These are phyloP conservation scores for Phrynosoma platyrhinos DNA, from an alignment of 2,113 vertebrate genomes.

Conservation along the genomic window DNA sequence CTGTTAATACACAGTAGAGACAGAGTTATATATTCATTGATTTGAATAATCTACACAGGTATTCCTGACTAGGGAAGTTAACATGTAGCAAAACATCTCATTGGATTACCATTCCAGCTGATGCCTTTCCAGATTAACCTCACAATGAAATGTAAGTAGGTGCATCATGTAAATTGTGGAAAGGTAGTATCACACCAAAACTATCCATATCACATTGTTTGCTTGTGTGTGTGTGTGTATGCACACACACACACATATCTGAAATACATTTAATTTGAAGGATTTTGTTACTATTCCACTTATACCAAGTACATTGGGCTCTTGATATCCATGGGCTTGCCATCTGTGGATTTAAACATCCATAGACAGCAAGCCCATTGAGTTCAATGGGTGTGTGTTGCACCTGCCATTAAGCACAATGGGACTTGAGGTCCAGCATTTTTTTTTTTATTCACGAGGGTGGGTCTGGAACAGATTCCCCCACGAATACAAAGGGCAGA, in stretches of 20 bases:
- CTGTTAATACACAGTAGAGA: slow-evolving; percentile 42
- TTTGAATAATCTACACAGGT: slow-evolving; percentile 33
- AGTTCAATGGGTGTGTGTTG: too few species aligned
- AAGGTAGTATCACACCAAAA: neutral
- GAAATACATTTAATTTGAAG: neutral
- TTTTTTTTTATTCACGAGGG: too few species aligned
- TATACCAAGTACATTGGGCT: too few species aligned
- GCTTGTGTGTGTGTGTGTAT: neutral
- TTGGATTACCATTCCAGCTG: neutral
- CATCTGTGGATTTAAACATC: too few species aligned
- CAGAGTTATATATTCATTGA: slow-evolving; percentile 39
- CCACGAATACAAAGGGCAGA: too few species aligned
- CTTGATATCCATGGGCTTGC: too few species aligned
- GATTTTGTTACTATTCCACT: neutral
- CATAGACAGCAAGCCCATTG: too few species aligned
- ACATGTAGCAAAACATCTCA: neutral
- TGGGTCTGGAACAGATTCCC: too few species aligned
- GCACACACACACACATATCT: neutral
- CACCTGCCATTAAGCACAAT: too few species aligned
- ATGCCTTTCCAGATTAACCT: neutral
- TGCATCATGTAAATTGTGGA: neutral
- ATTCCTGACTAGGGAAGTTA: slow-evolving; percentile 32
- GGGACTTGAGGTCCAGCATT: too few species aligned
- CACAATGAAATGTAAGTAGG: slow-evolving; percentile 7
- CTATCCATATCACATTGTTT: too few species aligned